A percentile compares a stretch with the other conserved stretches of the same genome.
phyloP scores from a whole-genome alignment of 2,797 vertebrate species.

The Tokudaia muenninki region DNA sequence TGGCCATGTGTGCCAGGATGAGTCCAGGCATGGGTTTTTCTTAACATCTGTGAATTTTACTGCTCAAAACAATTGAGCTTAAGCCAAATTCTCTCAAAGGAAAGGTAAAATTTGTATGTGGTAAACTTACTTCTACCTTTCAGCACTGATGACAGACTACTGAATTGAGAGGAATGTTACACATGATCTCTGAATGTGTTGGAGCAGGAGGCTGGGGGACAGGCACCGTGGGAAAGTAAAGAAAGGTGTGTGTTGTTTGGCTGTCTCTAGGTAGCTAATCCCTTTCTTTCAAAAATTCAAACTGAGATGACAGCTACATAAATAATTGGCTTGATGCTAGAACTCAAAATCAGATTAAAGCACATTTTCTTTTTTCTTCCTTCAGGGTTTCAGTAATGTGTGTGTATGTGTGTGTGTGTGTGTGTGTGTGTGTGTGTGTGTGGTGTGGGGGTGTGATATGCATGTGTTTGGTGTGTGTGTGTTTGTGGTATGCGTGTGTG shows the following conservation, averaged over 20 bases:
- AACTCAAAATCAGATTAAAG: background rate
- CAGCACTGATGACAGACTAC: background rate
- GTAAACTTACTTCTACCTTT: background rate
- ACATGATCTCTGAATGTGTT: background rate
- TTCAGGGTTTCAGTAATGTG: background rate
- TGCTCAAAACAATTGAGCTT: background rate
- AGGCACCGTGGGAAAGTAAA: background rate
- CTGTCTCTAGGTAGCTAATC: constrained; percentile 62
- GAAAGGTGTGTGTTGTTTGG: background rate
- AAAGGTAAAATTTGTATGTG: background rate
- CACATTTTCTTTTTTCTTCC: background rate
- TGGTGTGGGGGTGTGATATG: background rate
- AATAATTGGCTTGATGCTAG: background rate
- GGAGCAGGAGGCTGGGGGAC: background rate
- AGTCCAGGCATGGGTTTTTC: constrained; percentile 45
- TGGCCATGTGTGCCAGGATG: background rate
- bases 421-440: background rate
- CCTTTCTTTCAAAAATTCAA: constrained; percentile 53
- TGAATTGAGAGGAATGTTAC: background rate
- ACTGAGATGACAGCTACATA: constrained; percentile 60
- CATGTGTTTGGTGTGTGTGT: background rate
- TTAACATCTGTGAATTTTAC: background rate
- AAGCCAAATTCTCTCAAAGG: constrained; percentile 1
- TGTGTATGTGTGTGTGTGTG: background rate
- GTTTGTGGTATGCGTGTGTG: background rate